Evolutionary conservation across 2,113 vertebrate genomes (phyloP).

Genomic region (Gopherus flavomarginatus): DNA sequence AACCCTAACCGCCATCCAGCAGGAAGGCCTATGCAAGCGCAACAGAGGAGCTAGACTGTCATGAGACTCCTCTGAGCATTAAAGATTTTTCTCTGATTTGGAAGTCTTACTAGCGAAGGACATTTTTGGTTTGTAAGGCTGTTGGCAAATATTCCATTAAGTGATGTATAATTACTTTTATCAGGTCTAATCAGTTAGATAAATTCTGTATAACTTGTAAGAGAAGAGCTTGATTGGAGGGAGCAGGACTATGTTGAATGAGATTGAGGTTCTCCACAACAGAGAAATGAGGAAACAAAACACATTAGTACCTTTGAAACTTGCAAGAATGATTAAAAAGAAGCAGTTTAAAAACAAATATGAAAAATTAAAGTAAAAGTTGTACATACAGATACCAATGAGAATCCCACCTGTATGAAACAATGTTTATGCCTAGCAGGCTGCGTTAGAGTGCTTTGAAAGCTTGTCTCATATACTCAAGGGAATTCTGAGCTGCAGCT

Average conservation of each 20-base stretch:
- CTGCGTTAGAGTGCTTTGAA: too few species aligned
- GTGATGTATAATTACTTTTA: not conserved
- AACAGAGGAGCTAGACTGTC: not conserved
- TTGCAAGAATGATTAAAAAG: not conserved
- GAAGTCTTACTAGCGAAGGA: not conserved
- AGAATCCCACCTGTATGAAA: not conserved
- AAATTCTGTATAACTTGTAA: not conserved
- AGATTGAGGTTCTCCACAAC: not conserved
- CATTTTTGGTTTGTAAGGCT: not conserved
- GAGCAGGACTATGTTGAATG: not conserved
- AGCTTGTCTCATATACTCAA: too few species aligned
- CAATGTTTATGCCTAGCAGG: not conserved
- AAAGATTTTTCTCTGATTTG: not conserved
- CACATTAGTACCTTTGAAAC: not conserved
- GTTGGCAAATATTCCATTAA: not conserved
- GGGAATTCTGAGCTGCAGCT: too few species aligned
- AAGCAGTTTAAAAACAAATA: not conserved
- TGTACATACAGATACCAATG: not conserved
- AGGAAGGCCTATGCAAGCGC: accelerated
- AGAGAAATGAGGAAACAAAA: not conserved
- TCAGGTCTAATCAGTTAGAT: too few species aligned
- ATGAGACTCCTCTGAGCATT: not conserved
- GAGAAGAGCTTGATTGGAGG: not conserved
- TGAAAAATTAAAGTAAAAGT: too few species aligned
- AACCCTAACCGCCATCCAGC: not conserved